Evolutionary conservation across 1,140 invertebrate species (phyloP).

Genomic region (Meloidogyne chitwoodi): DNA sequence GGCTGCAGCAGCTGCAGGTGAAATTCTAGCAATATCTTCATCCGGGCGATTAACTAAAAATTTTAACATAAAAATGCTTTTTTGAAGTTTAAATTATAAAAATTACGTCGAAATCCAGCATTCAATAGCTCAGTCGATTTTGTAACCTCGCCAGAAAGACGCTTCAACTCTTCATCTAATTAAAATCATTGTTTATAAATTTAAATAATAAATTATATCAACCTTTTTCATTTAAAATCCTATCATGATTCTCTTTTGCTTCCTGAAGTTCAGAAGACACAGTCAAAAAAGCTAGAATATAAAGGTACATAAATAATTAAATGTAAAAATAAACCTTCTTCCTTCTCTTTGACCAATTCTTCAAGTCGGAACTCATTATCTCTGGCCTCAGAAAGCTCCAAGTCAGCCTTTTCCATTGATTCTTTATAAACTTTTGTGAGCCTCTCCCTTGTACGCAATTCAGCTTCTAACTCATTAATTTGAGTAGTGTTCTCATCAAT

Average conservation of each 20-base stretch:
- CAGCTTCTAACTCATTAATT: conserved; percentile 31
- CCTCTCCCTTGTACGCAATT: conserved; percentile 29
- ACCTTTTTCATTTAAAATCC: conserved; percentile 21
- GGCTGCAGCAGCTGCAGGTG: conserved; percentile 33
- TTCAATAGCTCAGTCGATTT: conserved; percentile 37
- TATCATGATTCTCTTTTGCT: background rate
- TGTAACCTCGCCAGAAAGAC: conserved; percentile 28
- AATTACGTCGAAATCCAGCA: conserved; percentile 15
- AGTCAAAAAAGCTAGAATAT: conserved; percentile 11
- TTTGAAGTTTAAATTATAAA: no score
- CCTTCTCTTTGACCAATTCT: conserved; percentile 5
- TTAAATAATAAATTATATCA: background rate
- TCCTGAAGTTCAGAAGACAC: conserved; percentile 9
- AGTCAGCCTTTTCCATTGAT: conserved; percentile 15
- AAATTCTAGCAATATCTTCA: conserved; percentile 30
- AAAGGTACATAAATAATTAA: background rate
- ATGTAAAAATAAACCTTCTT: conserved; percentile 19
- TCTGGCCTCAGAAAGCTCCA: conserved; percentile 22
- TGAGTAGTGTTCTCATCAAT: conserved; percentile 8
- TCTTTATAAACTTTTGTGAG: conserved; percentile 29
- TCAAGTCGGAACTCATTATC: conserved; percentile 19
- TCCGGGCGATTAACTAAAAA: conserved; percentile 21
- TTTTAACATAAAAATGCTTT: background rate
- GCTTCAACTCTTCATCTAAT: conserved; percentile 23
- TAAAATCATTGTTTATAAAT: background rate